phyloP scores from a whole-genome alignment of 2,797 vertebrate genomes.

The Philypnodon macrostomus region DNA sequence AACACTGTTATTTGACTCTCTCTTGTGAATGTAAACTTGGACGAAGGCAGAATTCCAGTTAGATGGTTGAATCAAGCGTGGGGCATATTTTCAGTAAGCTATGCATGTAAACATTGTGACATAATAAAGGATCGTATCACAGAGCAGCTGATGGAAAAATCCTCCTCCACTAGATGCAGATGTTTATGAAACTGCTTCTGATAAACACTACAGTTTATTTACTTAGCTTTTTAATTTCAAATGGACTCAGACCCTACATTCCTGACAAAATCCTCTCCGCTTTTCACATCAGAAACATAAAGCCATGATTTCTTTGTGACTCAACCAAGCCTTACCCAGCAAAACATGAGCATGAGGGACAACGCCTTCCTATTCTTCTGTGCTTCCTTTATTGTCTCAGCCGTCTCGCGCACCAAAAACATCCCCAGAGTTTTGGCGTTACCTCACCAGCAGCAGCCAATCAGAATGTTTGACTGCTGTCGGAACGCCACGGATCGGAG shows the following conservation, averaged over 20 bases:
- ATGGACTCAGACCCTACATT: conserved; percentile 61
- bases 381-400: conserved; percentile 54
- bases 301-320: conserved; percentile 71
- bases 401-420: conserved; percentile 47
- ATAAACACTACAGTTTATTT: conserved; percentile 55
- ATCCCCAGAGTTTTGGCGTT: conserved; percentile 42
- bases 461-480: conserved; percentile 48
- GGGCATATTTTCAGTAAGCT: too few relatives aligned
- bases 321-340: conserved; percentile 78
- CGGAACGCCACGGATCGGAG: conserved; percentile 38
- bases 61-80: too few relatives aligned
- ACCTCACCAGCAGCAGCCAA: conserved; percentile 33
- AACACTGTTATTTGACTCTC: too few relatives aligned
- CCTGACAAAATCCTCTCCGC: conserved; percentile 62
- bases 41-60: too few relatives aligned
- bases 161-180: conserved; percentile 4
- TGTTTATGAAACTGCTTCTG: conserved; percentile 18
- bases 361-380: conserved; percentile 53
- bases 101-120: too few relatives aligned
- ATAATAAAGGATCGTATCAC: conserved; percentile 31
- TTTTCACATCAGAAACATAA: conserved; percentile 69
- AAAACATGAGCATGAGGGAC: conserved; percentile 70
- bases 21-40: too few relatives aligned
- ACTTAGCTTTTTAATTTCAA: conserved; percentile 46
- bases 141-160: conserved; percentile 23